Evolutionary conservation across 2,797 vertebrate species (phyloP), one percentile per base, ranked within the genome.

Genomic region (Peromyscus nudipes): DNA sequence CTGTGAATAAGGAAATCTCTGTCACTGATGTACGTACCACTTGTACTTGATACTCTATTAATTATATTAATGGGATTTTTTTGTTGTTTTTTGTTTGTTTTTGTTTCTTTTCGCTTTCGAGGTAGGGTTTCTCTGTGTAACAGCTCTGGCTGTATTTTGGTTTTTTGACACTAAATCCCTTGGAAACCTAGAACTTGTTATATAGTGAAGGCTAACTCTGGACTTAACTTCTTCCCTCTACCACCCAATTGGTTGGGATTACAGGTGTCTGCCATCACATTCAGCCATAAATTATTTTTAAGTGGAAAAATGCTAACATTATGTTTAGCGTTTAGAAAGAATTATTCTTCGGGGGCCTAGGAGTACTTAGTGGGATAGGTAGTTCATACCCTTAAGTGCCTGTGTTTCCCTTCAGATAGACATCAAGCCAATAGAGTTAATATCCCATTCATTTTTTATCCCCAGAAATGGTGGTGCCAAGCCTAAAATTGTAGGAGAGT

Each of bases 311-410:
- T 76, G 29, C 37, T 92, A 76, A 65, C 2, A 21, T 94, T 10
- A 43, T 62, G 19, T 88, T 94, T 77, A 87, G 57, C 67, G 19
- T 88, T 94, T 77, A 87, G 57, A 46, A 92, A 90, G 55, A 49
- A 19, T 52, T 87, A 23, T 60, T 46, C 1, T 52, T 95, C 43
- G 13, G 17, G 67, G 17, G 88, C 5, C 27, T 31, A 43, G 84
- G 67, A 27, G 27, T 89, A 29, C 43, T 75, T 85, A 29, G 16
- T 75, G 13, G 65, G n/a, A 13, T 64, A n/a, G 46, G 11, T 87
- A 62, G 40, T 57, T 94, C 62, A 80, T 80, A 82, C 90, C 67
- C 52, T 65, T 89, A 57, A 94, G 76, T 79, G 79, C 3, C 16
- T 83, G 57, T n/a, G 31, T 65, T 71, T 87, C 49, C 40, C 83